Evolutionary conservation across 2,797 vertebrate genomes (phyloP).

Genomic region (Hirundo rustica): DNA sequence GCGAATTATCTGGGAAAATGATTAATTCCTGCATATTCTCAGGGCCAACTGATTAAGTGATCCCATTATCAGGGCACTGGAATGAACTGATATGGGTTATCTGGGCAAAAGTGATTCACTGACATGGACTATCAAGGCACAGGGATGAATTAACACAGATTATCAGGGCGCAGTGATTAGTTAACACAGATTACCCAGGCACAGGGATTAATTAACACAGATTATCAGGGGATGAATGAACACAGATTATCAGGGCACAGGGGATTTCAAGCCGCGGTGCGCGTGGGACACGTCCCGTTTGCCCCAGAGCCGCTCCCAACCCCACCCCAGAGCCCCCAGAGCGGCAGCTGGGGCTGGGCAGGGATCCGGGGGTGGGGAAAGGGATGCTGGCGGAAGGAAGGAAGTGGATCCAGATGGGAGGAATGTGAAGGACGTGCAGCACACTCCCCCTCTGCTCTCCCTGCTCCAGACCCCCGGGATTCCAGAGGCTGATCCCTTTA

Average conservation of each 20-base stretch:
- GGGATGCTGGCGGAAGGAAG: not conserved
- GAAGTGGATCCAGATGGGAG: not conserved
- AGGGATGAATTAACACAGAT: not conserved
- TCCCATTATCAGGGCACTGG: not conserved
- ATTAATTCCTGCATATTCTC: not conserved
- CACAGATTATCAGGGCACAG: not conserved
- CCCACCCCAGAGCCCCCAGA: not conserved
- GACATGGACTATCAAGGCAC: not conserved
- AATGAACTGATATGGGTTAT: not conserved
- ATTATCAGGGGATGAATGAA: not conserved
- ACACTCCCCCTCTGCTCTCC: not conserved
- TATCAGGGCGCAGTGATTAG: not conserved
- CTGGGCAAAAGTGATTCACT: not conserved
- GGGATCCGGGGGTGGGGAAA: not conserved
- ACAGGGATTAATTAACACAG: not conserved
- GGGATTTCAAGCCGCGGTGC: rapidly evolving
- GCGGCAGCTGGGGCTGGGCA: not conserved
- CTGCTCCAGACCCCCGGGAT: not conserved
- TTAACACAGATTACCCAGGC: not conserved
- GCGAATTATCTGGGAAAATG: not conserved
- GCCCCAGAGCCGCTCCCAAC: not conserved
- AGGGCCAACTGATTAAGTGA: not conserved
- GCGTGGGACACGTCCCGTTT: rapidly evolving
- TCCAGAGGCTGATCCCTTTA: not conserved
- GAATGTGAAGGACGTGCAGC: not conserved